Evolutionary conservation across 2,797 vertebrate genomes (phyloP).

Genomic region (Ptychadena robeensis): DNA sequence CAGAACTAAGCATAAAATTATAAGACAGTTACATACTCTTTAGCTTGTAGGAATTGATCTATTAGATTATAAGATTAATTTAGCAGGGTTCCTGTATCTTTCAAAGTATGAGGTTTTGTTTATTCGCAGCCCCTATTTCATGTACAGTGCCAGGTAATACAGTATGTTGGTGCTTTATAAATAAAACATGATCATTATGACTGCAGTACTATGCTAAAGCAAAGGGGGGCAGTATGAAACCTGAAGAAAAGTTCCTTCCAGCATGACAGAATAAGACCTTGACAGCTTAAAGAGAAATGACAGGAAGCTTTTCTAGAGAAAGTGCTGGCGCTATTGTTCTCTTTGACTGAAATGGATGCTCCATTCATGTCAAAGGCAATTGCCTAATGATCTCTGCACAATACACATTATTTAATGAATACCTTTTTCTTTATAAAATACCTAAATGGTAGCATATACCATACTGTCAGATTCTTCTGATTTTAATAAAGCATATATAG

Average conservation of each 20-base stretch:
- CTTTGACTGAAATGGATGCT: slow-evolving; percentile 32
- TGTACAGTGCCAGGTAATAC: no score
- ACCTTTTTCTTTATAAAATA: background rate
- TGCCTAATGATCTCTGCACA: slow-evolving; percentile 9
- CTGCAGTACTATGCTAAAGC: slow-evolving; percentile 47
- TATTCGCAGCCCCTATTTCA: no score
- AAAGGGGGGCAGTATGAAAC: slow-evolving; percentile 55
- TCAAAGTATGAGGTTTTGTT: no score
- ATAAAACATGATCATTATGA: no score
- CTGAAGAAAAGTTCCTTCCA: slow-evolving; percentile 21
- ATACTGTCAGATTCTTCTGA: background rate
- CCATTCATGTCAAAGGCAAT: slow-evolving; percentile 21
- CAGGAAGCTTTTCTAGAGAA: slow-evolving; percentile 9
- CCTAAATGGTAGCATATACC: background rate
- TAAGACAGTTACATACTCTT: no score
- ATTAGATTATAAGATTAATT: no score
- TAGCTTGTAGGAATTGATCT: no score
- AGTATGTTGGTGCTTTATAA: no score
- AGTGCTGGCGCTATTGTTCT: slow-evolving; percentile 45
- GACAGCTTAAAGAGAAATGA: slow-evolving; percentile 8
- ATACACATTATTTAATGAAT: slow-evolving; percentile 18
- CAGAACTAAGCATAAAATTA: no score
- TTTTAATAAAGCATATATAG: background rate
- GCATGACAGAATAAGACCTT: slow-evolving; percentile 15
- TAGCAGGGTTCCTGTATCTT: no score